Evolutionary conservation across 2,797 vertebrate genomes (phyloP).

Genomic region (Rhadinocentrus ornatus): DNA sequence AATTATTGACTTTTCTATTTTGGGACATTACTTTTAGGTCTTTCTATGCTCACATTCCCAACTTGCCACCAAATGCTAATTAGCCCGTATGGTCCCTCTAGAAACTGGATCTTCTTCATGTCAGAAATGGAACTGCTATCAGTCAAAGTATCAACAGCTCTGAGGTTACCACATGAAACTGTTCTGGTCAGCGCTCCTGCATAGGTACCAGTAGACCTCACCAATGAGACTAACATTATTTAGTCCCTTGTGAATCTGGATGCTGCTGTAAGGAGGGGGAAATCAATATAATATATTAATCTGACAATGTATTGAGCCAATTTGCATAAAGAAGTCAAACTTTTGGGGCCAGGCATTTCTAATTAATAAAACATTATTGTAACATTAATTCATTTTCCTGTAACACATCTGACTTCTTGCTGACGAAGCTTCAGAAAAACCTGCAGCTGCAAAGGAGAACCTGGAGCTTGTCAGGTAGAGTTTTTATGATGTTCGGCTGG

Average conservation of each 20-base stretch:
- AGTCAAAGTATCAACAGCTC: constrained; percentile 28
- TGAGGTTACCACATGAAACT: constrained; percentile 8
- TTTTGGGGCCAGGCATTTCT: constrained; percentile 12
- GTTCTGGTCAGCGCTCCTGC: constrained; percentile 36
- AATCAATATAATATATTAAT: constrained; percentile 34
- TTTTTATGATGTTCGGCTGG: constrained; percentile 27
- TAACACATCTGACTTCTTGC: constrained; percentile 5
- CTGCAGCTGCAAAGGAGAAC: constrained; percentile 21
- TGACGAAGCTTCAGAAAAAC: constrained; percentile 8
- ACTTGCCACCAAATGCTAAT: constrained; percentile 67
- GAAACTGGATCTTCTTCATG: constrained; percentile 35
- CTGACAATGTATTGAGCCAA: constrained; percentile 10
- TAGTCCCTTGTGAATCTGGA: constrained; percentile 27
- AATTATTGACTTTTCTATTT: constrained; percentile 39
- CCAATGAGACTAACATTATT: constrained; percentile 52
- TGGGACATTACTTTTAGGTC: constrained; percentile 25
- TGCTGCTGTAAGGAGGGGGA: constrained; percentile 16
- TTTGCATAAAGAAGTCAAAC: constrained; percentile 4
- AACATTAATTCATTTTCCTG: constrained; percentile 23
- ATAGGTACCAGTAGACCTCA: constrained; percentile 27
- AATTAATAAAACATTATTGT: not conserved
- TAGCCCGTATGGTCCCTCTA: constrained; percentile 46
- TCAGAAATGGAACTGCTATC: constrained; percentile 55
- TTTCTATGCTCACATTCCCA: constrained; percentile 35
- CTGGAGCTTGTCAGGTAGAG: constrained; percentile 38